Conservation (phyloP, 1,140 invertebrate genomes). For the Zeugodacus cucurbitae region DNA sequence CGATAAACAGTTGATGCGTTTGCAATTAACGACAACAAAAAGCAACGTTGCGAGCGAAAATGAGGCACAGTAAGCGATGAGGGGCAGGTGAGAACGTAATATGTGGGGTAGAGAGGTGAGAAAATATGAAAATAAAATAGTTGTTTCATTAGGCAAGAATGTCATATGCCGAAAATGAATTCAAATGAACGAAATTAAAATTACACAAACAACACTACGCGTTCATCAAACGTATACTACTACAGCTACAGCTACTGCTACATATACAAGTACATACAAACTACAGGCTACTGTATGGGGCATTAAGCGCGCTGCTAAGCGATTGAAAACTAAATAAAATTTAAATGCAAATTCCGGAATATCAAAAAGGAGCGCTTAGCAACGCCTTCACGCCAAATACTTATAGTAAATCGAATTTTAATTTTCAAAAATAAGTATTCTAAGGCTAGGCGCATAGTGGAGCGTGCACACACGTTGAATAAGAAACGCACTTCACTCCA, state of each 20-base stretch:
- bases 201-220: not conserved
- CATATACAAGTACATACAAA: not conserved
- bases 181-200: not conserved
- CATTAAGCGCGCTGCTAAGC: not conserved
- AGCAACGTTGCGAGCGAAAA: not conserved
- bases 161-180: not conserved
- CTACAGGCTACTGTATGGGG: not conserved
- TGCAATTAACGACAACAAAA: no score
- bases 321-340: no score
- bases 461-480: no score
- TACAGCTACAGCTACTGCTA: not conserved
- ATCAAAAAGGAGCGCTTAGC: not conserved
- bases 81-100: not conserved
- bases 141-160: slow-evolving; percentile 7
- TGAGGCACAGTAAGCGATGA: not conserved
- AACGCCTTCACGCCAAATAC: not conserved
- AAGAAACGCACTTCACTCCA: no score
- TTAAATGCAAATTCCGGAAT: no score
- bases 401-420: not conserved
- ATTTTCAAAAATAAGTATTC: no score
- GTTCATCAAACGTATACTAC: not conserved
- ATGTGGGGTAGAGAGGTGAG: not conserved
- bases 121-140: slow-evolving; percentile 33
- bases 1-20: not conserved
- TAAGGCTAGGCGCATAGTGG: no score